These are phyloP conservation scores for Dascyllus trimaculatus DNA, from an alignment of 2,113 vertebrate species.

Conservation along the genomic window DNA sequence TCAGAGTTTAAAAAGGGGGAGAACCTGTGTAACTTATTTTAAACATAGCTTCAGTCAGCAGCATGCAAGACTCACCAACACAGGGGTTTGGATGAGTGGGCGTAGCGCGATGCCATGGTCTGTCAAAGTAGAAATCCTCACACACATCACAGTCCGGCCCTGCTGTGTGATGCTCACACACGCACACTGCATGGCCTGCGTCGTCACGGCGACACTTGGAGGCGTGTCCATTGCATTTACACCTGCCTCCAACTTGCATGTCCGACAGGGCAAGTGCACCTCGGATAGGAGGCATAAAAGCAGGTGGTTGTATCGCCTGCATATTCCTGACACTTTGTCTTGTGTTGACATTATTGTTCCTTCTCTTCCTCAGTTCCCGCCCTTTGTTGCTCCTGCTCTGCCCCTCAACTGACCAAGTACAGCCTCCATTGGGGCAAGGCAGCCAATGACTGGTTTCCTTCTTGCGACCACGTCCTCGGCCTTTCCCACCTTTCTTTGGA, in stretches of 20 bases:
- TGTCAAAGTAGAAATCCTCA: constrained; percentile 87
- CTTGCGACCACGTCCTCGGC: constrained; percentile 67
- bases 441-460: constrained; percentile 69
- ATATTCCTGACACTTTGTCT: constrained; percentile 56
- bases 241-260: constrained; percentile 89
- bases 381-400: constrained; percentile 61
- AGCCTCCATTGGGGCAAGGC: constrained; percentile 72
- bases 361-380: constrained; percentile 81
- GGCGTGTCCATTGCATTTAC: constrained; percentile 90
- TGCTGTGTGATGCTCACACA: constrained; percentile 88
- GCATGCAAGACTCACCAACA: constrained; percentile 82
- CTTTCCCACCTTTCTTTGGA: constrained; percentile 68
- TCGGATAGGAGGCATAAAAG: constrained; percentile 20
- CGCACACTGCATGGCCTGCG: constrained; percentile 80
- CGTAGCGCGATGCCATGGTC: constrained; percentile 89
- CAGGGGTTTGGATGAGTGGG: constrained; percentile 89
- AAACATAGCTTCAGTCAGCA: neutral
- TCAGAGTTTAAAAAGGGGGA: neutral
- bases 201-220: constrained; percentile 85
- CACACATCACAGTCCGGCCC: constrained; percentile 89
- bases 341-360: constrained; percentile 78
- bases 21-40: no score
- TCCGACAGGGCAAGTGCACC: constrained; percentile 82
- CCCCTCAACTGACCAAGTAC: constrained; percentile 79
- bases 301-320: constrained; percentile 42